Evolutionary conservation across 2,888 invertebrate genomes (phyloP).

Genomic region (Glyphotaelius pellucidus): DNA sequence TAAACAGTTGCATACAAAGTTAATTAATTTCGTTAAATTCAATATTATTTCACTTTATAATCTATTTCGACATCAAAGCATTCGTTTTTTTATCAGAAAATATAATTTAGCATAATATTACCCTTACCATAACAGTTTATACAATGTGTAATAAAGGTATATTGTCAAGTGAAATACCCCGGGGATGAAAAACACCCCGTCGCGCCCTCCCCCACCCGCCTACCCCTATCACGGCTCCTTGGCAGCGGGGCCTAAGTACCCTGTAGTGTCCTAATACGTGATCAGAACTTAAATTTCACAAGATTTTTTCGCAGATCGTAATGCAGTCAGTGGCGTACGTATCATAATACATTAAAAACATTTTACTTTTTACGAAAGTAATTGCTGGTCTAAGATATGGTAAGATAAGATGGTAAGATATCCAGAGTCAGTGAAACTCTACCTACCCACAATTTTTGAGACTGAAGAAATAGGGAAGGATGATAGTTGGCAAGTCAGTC

Average conservation of each 20-base stretch:
- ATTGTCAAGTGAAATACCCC: constrained; percentile 65
- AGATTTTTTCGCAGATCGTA: constrained; percentile 66
- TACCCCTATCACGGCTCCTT: constrained; percentile 39
- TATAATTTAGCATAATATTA: background rate
- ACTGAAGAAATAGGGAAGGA: background rate
- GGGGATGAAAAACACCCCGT: constrained; percentile 50
- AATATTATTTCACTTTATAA: background rate
- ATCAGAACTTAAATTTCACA: constrained; percentile 66
- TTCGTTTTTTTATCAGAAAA: background rate
- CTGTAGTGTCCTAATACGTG: constrained; percentile 66
- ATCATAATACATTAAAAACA: too few species aligned
- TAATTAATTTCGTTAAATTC: too few species aligned
- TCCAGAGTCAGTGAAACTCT: background rate
- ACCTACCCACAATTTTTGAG: background rate
- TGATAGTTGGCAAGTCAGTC: background rate
- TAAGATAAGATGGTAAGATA: too few species aligned
- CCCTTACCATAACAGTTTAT: constrained; percentile 33
- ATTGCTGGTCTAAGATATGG: too few species aligned
- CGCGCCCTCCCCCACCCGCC: constrained; percentile 50
- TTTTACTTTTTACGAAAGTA: background rate
- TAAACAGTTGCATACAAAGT: too few species aligned
- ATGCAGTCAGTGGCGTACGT: constrained; percentile 58
- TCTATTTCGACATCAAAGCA: background rate
- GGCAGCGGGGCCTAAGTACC: constrained; percentile 57
- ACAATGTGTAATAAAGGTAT: constrained; percentile 64